Conservation (phyloP, 2,888 invertebrate genomes). For the Malthinus seriepunctatus region DNA sequence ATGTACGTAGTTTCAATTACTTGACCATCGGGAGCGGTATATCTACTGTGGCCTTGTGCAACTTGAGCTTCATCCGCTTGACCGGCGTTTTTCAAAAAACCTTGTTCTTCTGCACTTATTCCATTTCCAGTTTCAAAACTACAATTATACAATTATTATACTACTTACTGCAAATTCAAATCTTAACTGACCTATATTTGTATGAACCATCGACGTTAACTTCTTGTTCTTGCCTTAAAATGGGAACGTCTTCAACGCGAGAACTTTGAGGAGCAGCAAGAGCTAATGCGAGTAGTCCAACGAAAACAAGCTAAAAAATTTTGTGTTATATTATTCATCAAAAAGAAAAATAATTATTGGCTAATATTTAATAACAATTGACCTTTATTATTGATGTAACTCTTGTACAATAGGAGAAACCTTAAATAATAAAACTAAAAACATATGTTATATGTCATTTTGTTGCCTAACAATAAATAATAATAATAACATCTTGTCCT, state of each 20-base stretch:
- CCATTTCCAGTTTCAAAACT: slow-evolving; percentile 65
- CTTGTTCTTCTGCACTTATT: slow-evolving; percentile 61
- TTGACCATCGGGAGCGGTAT: slow-evolving; percentile 61
- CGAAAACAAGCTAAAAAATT: slow-evolving; percentile 12
- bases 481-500: background rate
- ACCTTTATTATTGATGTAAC: slow-evolving; percentile 1
- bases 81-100: slow-evolving; percentile 62
- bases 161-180: background rate
- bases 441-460: slow-evolving; percentile 3
- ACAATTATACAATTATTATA: background rate
- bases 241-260: slow-evolving; percentile 65
- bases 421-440: slow-evolving; percentile 6
- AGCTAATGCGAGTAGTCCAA: slow-evolving; percentile 33
- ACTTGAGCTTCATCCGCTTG: slow-evolving; percentile 61
- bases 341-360: background rate
- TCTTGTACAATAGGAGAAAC: slow-evolving; percentile 3
- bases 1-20: slow-evolving; percentile 61
- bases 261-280: slow-evolving; percentile 44
- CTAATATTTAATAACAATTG: background rate
- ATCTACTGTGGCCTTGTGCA: slow-evolving; percentile 61
- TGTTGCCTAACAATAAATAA: background rate
- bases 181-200: slow-evolving; percentile 55
- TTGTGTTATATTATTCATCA: background rate
- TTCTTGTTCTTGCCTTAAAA: slow-evolving; percentile 68
- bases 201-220: slow-evolving; percentile 72